Percentiles rank a stretch among this genome's conserved stretches.
Evolutionary conservation across 2,888 invertebrate species (phyloP).

Genomic region (Piscicola geometra): DNA sequence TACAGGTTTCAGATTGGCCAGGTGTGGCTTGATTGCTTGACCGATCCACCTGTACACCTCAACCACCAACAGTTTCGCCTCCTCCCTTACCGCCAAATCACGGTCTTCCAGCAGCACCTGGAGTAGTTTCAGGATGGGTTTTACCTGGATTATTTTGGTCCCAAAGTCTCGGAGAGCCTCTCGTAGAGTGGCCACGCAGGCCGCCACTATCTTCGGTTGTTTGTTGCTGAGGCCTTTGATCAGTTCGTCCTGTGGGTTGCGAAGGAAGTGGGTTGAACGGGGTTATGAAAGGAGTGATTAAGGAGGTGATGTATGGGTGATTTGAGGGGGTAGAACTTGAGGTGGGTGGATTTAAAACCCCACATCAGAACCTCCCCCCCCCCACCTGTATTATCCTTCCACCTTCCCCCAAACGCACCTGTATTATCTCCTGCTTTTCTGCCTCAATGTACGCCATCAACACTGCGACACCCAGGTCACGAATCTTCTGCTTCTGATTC

Average conservation of each 20-base stretch:
- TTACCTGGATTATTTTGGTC: slow-evolving; percentile 79
- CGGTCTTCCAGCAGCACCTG: slow-evolving; percentile 78
- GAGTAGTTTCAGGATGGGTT: slow-evolving; percentile 78
- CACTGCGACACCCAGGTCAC: slow-evolving; percentile 81
- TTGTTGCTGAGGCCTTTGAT: slow-evolving; percentile 90
- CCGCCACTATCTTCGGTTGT: slow-evolving; percentile 88
- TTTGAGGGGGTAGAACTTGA: no score
- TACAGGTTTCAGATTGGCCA: slow-evolving; percentile 79
- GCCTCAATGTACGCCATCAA: slow-evolving; percentile 90
- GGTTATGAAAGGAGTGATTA: no score
- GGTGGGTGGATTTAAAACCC: no score
- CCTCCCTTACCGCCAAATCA: slow-evolving; percentile 83
- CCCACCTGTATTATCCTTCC: no score
- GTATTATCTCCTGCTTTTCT: slow-evolving; percentile 74
- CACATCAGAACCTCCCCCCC: no score
- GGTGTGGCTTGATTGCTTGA: slow-evolving; percentile 73
- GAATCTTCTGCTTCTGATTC: slow-evolving; percentile 83
- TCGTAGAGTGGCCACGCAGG: slow-evolving; percentile 72
- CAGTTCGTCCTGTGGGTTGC: slow-evolving; percentile 74
- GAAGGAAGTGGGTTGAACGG: no score
- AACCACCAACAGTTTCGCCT: slow-evolving; percentile 81
- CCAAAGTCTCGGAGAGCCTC: slow-evolving; percentile 83
- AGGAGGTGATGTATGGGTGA: no score
- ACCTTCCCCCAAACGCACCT: slow-evolving; percentile 30
- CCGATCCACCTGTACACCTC: slow-evolving; percentile 82